These are phyloP conservation scores for Sussaba pulchella DNA, from an alignment of 2,888 invertebrate species.

Conservation along the genomic window DNA sequence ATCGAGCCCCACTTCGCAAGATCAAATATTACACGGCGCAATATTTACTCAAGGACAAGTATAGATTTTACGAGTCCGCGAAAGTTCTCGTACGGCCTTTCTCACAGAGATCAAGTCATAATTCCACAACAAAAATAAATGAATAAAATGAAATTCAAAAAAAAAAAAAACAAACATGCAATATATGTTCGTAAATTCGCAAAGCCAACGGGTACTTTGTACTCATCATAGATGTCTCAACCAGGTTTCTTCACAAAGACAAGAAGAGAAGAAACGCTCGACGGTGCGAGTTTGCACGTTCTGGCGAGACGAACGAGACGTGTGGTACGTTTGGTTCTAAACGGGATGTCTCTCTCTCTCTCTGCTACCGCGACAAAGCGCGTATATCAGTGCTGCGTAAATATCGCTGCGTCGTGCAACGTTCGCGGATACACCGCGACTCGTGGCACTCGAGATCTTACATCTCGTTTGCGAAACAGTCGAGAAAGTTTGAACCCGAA, in stretches of 20 bases:
- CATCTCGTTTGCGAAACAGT: slow-evolving; percentile 36
- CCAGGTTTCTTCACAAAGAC: slow-evolving; percentile 49
- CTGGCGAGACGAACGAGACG: slow-evolving; percentile 49
- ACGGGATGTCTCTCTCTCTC: too few relatives aligned
- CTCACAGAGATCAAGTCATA: slow-evolving; percentile 49
- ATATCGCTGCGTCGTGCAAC: slow-evolving; percentile 39
- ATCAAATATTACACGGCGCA: slow-evolving; percentile 19
- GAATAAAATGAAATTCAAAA: slow-evolving; percentile 9
- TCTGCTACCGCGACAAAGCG: slow-evolving; percentile 26
- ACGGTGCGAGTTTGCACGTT: background rate
- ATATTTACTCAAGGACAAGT: slow-evolving; percentile 53
- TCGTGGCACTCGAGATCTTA: slow-evolving; percentile 56
- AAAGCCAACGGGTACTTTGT: slow-evolving; percentile 60
- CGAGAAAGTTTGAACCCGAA: slow-evolving; percentile 64
- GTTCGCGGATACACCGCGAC: slow-evolving; percentile 25
- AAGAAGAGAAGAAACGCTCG: slow-evolving; percentile 7
- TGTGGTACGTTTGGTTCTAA: slow-evolving; percentile 18
- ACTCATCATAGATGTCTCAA: slow-evolving; percentile 63
- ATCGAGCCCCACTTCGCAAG: slow-evolving; percentile 21
- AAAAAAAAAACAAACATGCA: slow-evolving; percentile 22
- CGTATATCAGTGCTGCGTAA: slow-evolving; percentile 61
- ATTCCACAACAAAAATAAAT: slow-evolving; percentile 32
- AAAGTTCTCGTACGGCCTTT: slow-evolving; percentile 44
- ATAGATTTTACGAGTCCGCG: slow-evolving; percentile 49
- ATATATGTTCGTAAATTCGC: too few relatives aligned